phyloP scores from a whole-genome alignment of 1,140 invertebrate species.

The Drosophila sturtevanti region DNA sequence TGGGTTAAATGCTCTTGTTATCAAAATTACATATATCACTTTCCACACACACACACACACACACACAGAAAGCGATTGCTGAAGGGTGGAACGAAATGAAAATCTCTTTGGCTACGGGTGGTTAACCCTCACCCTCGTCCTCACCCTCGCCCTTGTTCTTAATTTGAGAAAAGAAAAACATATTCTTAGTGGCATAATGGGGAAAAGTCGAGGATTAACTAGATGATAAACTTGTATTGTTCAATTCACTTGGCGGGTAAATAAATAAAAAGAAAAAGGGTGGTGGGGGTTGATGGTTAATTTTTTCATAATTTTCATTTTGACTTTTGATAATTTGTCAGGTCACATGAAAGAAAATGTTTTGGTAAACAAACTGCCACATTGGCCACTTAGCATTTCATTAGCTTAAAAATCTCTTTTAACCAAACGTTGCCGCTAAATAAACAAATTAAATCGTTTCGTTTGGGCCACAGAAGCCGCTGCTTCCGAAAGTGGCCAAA shows the following conservation, averaged over 20 bases:
- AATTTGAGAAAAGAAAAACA: conserved; percentile 52
- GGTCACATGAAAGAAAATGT: conserved; percentile 42
- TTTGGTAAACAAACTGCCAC: conserved; percentile 60
- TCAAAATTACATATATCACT: conserved; percentile 68
- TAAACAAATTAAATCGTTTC: conserved; percentile 79
- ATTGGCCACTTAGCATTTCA: conserved; percentile 73
- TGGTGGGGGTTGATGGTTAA: conserved; percentile 1
- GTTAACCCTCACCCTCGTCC: conserved; percentile 54
- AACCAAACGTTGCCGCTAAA: conserved; percentile 64
- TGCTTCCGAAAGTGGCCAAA: conserved; percentile 72
- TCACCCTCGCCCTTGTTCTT: conserved; percentile 22
- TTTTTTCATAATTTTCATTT: conserved; percentile 10
- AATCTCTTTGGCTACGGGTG: conserved; percentile 64
- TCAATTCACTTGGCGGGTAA: conserved; percentile 32
- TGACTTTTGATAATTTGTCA: conserved; percentile 67
- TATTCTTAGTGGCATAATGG: conserved; percentile 65
- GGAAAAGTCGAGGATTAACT: conserved; percentile 65
- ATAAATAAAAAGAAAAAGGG: not conserved
- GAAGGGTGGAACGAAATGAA: conserved; percentile 57
- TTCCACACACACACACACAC: conserved; percentile 11
- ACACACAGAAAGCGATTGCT: too few species aligned
- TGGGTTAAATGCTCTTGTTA: conserved; percentile 66
- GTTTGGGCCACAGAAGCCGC: conserved; percentile 71
- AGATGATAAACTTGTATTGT: conserved; percentile 64
- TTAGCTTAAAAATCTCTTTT: conserved; percentile 33